phyloP scores from a whole-genome alignment of 2,888 invertebrate genomes.

The Anorthoa munda region DNA sequence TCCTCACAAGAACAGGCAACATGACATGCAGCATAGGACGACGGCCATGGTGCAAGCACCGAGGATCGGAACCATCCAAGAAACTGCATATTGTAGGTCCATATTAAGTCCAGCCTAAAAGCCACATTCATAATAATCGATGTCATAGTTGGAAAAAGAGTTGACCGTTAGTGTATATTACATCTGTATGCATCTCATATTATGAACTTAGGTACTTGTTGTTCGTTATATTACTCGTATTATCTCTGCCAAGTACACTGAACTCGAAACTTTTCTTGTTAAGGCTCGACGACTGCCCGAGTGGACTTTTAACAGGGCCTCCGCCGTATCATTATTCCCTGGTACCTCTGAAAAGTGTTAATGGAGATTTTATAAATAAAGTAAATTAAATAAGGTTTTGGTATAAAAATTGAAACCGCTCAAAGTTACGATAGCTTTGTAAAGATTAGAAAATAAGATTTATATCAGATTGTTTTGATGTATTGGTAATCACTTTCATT shows the following conservation, averaged over 20 bases:
- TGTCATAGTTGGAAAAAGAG: slow-evolving; percentile 7
- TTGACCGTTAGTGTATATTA: slow-evolving; percentile 6
- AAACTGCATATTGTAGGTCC: too few species aligned
- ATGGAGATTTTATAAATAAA: slow-evolving; percentile 55
- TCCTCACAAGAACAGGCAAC: too few species aligned
- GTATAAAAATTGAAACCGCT: slow-evolving; percentile 25
- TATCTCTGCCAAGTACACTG: slow-evolving; percentile 51
- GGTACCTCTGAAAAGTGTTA: slow-evolving; percentile 61
- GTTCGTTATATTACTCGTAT: slow-evolving; percentile 47
- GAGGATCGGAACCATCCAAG: too few species aligned
- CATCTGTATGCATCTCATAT: slow-evolving; percentile 42
- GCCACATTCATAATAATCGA: background rate
- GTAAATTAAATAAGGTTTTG: slow-evolving; percentile 48
- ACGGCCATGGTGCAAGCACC: too few species aligned
- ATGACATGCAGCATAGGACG: too few species aligned
- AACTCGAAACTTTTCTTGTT: slow-evolving; percentile 75
- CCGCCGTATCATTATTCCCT: slow-evolving; percentile 64
- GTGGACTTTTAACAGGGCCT: slow-evolving; percentile 69
- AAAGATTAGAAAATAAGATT: slow-evolving; percentile 20
- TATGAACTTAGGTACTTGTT: slow-evolving; percentile 41
- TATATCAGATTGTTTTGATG: slow-evolving; percentile 9
- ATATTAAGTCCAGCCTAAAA: too few species aligned
- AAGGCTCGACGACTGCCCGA: slow-evolving; percentile 59
- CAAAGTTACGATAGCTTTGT: slow-evolving; percentile 10
- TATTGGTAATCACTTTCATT: slow-evolving; percentile 11